A percentile compares a stretch with the other conserved stretches of the same genome.
phyloP scores from a whole-genome alignment of 2,888 invertebrate species.

The Amphipyra berbera region DNA sequence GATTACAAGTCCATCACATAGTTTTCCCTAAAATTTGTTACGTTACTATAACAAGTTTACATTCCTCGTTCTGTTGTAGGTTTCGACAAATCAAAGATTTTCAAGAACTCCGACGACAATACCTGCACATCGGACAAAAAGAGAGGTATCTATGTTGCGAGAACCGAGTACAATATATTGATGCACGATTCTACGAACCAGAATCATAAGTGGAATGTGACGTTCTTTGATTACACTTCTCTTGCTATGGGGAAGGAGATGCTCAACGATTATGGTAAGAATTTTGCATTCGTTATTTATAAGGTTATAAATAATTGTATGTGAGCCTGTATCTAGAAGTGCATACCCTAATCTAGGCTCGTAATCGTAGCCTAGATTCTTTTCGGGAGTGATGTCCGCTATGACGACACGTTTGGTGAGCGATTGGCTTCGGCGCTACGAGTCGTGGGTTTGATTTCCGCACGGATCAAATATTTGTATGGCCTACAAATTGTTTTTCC shows the following conservation, averaged over 20 bases:
- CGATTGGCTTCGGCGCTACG: no score
- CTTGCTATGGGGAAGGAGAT: conserved; percentile 94
- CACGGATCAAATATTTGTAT: no score
- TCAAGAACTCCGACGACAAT: conserved; percentile 84
- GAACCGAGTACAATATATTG: conserved; percentile 97
- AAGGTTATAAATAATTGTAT: no score
- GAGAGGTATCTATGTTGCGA: conserved; percentile 94
- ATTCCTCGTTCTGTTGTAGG: conserved; percentile 67
- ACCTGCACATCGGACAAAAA: conserved; percentile 93
- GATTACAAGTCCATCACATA: conserved; percentile 5
- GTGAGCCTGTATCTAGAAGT: no score
- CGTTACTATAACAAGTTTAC: conserved; percentile 4
- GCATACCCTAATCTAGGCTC: no score
- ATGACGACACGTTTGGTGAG: no score
- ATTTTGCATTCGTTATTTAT: no score
- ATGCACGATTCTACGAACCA: conserved; percentile 96
- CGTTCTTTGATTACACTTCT: conserved; percentile 98
- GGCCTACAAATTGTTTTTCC: no score
- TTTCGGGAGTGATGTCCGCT: no score
- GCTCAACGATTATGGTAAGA: conserved; percentile 94
- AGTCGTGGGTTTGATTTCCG: no score
- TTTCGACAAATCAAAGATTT: conserved; percentile 84
- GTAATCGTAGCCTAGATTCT: no score
- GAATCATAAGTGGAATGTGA: conserved; percentile 97
- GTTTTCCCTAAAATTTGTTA: conserved; percentile 1